Evolutionary conservation across 2,113 vertebrate species (phyloP).

Genomic region (Corythornis madagascariensis): DNA sequence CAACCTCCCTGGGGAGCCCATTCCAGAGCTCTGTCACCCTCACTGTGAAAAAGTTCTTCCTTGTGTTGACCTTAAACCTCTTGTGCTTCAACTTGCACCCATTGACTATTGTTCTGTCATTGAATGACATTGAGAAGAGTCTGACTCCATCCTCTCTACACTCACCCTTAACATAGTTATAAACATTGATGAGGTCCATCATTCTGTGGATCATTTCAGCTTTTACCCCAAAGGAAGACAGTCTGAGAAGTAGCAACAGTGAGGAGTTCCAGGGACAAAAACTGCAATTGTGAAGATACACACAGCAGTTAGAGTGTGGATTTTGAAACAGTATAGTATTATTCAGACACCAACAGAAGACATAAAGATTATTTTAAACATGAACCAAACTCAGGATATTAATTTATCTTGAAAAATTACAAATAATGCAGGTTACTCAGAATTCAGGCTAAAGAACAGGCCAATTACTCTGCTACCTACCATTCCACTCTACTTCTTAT

Average conservation of each 20-base stretch:
- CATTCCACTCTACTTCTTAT: neutral
- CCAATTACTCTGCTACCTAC: neutral
- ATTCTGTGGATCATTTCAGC: neutral
- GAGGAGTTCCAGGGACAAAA: neutral
- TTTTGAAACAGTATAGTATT: neutral
- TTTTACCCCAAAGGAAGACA: neutral
- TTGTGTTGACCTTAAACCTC: too few relatives aligned
- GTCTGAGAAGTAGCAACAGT: neutral
- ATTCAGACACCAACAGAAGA: neutral
- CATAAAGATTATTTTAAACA: neutral
- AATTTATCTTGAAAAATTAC: neutral
- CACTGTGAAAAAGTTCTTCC: too few relatives aligned
- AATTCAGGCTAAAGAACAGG: neutral
- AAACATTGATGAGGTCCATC: too few relatives aligned
- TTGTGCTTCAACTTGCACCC: too few relatives aligned
- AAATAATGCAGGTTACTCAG: neutral
- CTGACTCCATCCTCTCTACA: too few relatives aligned
- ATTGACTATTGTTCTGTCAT: too few relatives aligned
- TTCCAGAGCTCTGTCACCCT: too few relatives aligned
- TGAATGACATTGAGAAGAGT: too few relatives aligned
- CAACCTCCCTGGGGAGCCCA: too few relatives aligned
- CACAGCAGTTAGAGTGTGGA: neutral
- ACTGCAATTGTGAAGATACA: neutral
- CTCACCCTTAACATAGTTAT: too few relatives aligned
- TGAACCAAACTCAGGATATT: neutral